A percentile compares a stretch with the other conserved stretches of the same genome.
Evolutionary conservation across 2,113 vertebrate genomes (phyloP).

Genomic region (Cnemophilus loriae): DNA sequence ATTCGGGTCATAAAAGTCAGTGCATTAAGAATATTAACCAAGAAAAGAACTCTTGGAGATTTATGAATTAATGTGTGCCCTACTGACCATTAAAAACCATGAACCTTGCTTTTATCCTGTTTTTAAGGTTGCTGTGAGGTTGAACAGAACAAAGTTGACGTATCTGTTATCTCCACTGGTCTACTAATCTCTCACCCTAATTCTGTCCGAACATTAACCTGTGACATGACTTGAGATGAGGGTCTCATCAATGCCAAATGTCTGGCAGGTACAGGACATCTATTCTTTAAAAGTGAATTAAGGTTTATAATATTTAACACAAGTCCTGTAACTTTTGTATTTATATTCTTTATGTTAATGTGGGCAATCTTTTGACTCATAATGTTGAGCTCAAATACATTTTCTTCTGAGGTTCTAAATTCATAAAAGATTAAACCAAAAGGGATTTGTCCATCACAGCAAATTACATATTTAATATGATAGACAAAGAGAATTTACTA

Average conservation of each 20-base stretch:
- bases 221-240: not conserved
- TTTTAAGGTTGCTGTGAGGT: not conserved
- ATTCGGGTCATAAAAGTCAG: not conserved
- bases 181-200: not conserved
- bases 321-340: slow-evolving; percentile 35
- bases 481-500: slow-evolving; percentile 53
- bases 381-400: slow-evolving; percentile 16
- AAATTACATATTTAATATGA: slow-evolving; percentile 57
- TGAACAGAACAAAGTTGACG: not conserved
- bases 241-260: not conserved
- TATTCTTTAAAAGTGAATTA: slow-evolving; percentile 33
- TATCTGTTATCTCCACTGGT: slow-evolving; percentile 13
- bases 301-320: not conserved
- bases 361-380: slow-evolving; percentile 21
- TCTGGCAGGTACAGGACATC: not conserved
- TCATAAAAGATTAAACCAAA: slow-evolving; percentile 44
- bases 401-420: slow-evolving; percentile 32
- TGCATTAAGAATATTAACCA: not conserved
- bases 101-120: slow-evolving; percentile 10
- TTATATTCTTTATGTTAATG: slow-evolving; percentile 50
- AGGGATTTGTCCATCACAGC: slow-evolving; percentile 37
- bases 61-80: not conserved
- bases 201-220: not conserved
- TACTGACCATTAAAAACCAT: slow-evolving; percentile 6
- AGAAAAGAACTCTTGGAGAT: not conserved